A percentile compares a stretch with the other conserved stretches of the same genome.
These are phyloP conservation scores for Trilocha varians DNA, from an alignment of 2,888 invertebrate species.

Conservation along the genomic window DNA sequence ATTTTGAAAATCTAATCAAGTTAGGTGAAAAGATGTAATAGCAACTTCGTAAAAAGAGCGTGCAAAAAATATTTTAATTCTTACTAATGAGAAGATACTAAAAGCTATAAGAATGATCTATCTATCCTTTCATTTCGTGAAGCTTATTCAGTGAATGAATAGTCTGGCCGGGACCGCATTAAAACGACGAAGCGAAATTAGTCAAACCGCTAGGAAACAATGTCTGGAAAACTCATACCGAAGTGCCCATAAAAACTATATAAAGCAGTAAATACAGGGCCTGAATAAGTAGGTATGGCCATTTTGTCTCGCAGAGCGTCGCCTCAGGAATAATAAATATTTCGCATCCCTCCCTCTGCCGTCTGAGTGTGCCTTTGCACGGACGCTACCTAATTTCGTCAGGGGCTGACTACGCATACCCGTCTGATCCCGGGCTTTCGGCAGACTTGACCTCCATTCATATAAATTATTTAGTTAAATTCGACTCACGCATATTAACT, in stretches of 20 bases:
- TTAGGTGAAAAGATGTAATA: too few relatives aligned
- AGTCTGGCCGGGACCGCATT: background rate
- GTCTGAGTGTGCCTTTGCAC: background rate
- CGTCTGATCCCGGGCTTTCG: background rate
- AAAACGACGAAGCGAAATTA: background rate
- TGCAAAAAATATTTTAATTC: too few relatives aligned
- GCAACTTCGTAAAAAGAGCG: too few relatives aligned
- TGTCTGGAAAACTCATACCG: background rate
- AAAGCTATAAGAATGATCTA: too few relatives aligned
- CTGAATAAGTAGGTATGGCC: constrained; percentile 15
- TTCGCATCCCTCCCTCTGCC: background rate
- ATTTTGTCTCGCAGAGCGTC: constrained; percentile 13
- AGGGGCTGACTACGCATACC: background rate
- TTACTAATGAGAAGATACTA: too few relatives aligned
- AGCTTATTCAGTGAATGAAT: too few relatives aligned
- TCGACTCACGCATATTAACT: background rate
- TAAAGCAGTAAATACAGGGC: background rate
- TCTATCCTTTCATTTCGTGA: too few relatives aligned
- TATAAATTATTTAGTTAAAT: background rate
- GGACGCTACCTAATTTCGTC: background rate
- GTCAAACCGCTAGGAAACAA: background rate
- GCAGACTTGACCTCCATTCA: background rate
- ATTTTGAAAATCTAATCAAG: too few relatives aligned
- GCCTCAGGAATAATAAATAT: constrained; percentile 19
- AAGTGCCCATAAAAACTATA: background rate